Conservation (phyloP, 2,888 invertebrate genomes). For the Argyresthia albistria region DNA sequence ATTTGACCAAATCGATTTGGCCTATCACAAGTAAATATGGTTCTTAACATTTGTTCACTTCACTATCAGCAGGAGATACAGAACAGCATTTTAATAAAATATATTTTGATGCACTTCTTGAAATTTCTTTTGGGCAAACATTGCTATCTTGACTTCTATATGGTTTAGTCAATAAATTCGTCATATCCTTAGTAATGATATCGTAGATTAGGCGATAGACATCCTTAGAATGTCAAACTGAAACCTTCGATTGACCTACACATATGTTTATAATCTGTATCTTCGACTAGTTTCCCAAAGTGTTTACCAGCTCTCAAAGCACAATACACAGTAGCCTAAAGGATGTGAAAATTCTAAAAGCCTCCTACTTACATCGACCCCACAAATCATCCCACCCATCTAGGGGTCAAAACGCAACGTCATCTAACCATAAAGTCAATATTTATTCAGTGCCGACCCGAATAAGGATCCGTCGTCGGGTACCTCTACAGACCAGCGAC, state of each 20-base stretch:
- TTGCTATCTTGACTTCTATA: too few relatives aligned
- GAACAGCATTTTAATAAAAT: too few relatives aligned
- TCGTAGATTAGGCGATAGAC: too few relatives aligned
- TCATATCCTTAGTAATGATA: too few relatives aligned
- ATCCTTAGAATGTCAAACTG: too few relatives aligned
- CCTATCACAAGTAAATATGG: constrained; percentile 1
- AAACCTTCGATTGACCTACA: too few relatives aligned
- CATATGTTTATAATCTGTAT: too few relatives aligned
- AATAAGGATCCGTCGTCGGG: background rate
- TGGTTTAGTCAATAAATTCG: too few relatives aligned
- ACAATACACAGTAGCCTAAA: background rate
- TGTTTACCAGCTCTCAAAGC: background rate
- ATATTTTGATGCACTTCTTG: too few relatives aligned
- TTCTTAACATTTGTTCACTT: background rate
- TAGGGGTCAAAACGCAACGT: constrained; percentile 5
- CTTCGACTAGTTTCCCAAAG: too few relatives aligned
- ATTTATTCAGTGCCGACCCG: background rate
- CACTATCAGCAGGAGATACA: too few relatives aligned
- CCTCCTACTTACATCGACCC: background rate
- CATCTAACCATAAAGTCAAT: constrained; percentile 6
- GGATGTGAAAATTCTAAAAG: background rate
- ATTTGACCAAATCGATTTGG: constrained; percentile 2
- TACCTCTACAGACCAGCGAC: background rate
- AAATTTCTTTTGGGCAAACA: too few relatives aligned
- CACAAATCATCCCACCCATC: background rate